Base-by-base conservation (phyloP, 2,113 vertebrate genomes). In the Brachyhypopomus occidentalis region DNA sequence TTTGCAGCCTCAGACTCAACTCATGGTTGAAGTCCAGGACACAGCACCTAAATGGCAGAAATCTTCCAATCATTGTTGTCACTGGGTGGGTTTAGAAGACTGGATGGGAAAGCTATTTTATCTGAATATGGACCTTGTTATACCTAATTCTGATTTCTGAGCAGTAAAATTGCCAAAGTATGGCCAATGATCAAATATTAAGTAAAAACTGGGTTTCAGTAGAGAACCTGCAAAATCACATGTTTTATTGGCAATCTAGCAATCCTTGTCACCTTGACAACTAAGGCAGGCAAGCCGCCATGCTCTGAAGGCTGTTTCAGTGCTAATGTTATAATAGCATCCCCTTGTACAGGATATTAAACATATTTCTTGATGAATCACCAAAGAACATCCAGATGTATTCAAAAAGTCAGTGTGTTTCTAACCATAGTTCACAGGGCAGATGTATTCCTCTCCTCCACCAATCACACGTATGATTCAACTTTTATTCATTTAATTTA, bases 291-390 rank as follows among this genome's bases (percentile, higher is more conserved):
- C n/a, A 60, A 75, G n/a, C 48, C 56, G 27, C 79, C 22, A 59
- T 22, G 62, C 63, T 69, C 7, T 30, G 36, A 64, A 70, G 36
- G 8, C 34, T 59, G 73, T 75, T 59, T 30, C 20, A 9, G 11
- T 22, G 52, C 34, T 70, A 45, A 55, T 58, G 19, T 70, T 60
- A 70, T 69, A 58, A 70, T 34, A 75, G 19, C 52, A 52, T 59
- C 60, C 73, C 38, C 38, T 22, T 48, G 62, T 20, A 59, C 62
- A 67, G 30, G 72, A 81, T 75, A 81, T 81, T 81, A 38, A 67
- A 81, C 79, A 74, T 67, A 69, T 81, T 81, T 75, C 62, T 75
- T 6, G 52, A 60, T 81, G 80, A 81, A 19, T 81, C 80, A 81
- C 63, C 63, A 70, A 81, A 75, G 16, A 45, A 67, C 20, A n/a